A percentile compares a stretch with the other conserved stretches of the same genome.
Conservation (phyloP, 2,888 invertebrate genomes). For the Teleiodes luculella region DNA sequence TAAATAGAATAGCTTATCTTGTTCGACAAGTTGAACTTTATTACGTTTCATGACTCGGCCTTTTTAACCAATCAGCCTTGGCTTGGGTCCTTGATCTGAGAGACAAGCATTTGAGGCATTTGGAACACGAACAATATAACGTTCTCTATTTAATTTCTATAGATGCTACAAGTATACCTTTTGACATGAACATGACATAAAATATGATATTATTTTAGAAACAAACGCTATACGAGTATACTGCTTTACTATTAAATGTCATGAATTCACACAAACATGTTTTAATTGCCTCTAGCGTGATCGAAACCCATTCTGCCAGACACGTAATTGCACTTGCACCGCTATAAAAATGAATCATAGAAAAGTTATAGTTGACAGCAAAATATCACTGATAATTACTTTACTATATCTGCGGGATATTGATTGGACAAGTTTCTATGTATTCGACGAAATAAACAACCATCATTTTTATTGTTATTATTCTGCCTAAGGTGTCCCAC, state of each 20-base stretch:
- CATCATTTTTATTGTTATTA: too few species aligned
- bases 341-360: slow-evolving; percentile 36
- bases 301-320: not conserved
- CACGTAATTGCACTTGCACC: slow-evolving; percentile 10
- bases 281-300: slow-evolving; percentile 4
- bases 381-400: slow-evolving; percentile 45
- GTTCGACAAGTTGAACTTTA: slow-evolving; percentile 38
- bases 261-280: not conserved
- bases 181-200: not conserved
- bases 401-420: too few species aligned
- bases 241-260: too few species aligned
- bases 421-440: too few species aligned
- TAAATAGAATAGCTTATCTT: slow-evolving; percentile 35
- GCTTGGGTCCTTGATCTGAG: slow-evolving; percentile 21
- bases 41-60: slow-evolving; percentile 51
- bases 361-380: slow-evolving; percentile 28
- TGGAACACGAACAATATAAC: slow-evolving; percentile 3
- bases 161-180: not conserved
- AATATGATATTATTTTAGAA: too few species aligned
- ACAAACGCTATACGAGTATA: too few species aligned
- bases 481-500: too few species aligned
- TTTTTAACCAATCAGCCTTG: slow-evolving; percentile 12
- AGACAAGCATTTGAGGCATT: not conserved
- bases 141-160: slow-evolving; percentile 9
- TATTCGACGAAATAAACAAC: too few species aligned